These are phyloP conservation scores for Cotesia congregata DNA, from an alignment of 2,888 invertebrate genomes.

Conservation along the genomic window DNA sequence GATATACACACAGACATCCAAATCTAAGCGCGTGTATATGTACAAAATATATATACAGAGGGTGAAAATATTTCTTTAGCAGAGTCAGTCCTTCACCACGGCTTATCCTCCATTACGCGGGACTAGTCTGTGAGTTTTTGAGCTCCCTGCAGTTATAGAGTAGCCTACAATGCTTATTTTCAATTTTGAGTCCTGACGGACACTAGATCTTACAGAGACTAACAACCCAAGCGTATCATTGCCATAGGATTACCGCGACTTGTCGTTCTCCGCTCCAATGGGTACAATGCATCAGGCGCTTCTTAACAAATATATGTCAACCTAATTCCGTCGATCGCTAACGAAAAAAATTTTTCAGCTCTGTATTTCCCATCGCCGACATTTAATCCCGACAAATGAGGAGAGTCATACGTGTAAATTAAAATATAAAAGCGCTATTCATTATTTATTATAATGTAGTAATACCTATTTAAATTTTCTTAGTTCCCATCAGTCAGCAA, in stretches of 20 bases:
- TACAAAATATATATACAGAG: conserved; percentile 11
- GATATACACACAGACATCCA: not conserved
- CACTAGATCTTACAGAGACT: conserved; percentile 53
- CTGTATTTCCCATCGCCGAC: conserved; percentile 32
- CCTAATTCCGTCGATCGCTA: conserved; percentile 55
- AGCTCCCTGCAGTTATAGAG: conserved; percentile 37
- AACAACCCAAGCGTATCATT: conserved; percentile 64
- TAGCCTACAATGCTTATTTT: conserved; percentile 54
- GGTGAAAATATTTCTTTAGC: conserved; percentile 41
- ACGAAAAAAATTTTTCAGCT: conserved; percentile 31
- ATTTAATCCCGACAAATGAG: conserved; percentile 30
- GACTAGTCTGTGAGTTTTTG: conserved; percentile 50
- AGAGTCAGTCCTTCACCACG: conserved; percentile 59
- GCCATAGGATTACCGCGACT: conserved; percentile 63
- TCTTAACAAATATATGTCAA: conserved; percentile 62
- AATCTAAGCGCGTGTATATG: conserved; percentile 8
- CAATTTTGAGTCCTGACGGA: conserved; percentile 54
- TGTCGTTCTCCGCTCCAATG: conserved; percentile 53
- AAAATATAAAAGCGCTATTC: conserved; percentile 29
- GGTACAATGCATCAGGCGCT: conserved; percentile 51
- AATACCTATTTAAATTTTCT: conserved; percentile 2
- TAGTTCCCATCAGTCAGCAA: not conserved
- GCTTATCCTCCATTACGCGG: conserved; percentile 68
- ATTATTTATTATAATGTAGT: conserved; percentile 9
- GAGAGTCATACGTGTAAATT: conserved; percentile 22